Evolutionary conservation across 2,888 invertebrate species (phyloP).

Genomic region (Drosophila macrothrix): DNA sequence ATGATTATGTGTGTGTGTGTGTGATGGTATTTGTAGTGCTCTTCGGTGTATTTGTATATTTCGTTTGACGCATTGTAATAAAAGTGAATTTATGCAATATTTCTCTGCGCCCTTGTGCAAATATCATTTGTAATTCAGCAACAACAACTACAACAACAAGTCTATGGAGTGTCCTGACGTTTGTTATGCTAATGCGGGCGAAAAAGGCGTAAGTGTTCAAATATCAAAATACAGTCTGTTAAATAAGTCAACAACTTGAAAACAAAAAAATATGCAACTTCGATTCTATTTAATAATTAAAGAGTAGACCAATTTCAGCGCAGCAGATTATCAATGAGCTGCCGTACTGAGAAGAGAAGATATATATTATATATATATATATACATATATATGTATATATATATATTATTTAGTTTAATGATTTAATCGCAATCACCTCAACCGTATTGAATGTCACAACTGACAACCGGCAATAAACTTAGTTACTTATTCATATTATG

Average conservation of each 20-base stretch:
- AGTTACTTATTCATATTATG: not conserved
- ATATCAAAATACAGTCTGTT: conserved; percentile 24
- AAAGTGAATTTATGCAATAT: conserved; percentile 80
- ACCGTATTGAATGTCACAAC: not conserved
- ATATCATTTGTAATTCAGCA: conserved; percentile 71
- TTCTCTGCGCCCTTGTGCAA: conserved; percentile 78
- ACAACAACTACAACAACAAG: conserved; percentile 28
- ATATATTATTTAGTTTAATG: not conserved
- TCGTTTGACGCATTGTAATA: conserved; percentile 64
- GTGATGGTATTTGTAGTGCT: conserved; percentile 30
- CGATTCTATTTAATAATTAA: conserved; percentile 62
- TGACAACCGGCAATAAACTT: not conserved
- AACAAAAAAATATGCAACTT: conserved; percentile 16
- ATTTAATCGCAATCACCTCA: not conserved
- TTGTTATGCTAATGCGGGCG: conserved; percentile 72
- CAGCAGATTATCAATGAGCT: not conserved
- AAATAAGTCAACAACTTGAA: conserved; percentile 17
- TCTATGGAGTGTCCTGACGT: conserved; percentile 50
- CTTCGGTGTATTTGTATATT: conserved; percentile 29
- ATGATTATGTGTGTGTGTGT: conserved; percentile 9
- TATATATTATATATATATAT: not conserved
- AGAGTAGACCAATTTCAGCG: conserved; percentile 49
- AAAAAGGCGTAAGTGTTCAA: conserved; percentile 54
- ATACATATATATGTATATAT: not conserved
- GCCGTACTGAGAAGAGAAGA: not conserved